A percentile compares a stretch with the other conserved stretches of the same genome.
phyloP scores from a whole-genome alignment of 2,888 invertebrate species.

The Gandaritis pyraliata region DNA sequence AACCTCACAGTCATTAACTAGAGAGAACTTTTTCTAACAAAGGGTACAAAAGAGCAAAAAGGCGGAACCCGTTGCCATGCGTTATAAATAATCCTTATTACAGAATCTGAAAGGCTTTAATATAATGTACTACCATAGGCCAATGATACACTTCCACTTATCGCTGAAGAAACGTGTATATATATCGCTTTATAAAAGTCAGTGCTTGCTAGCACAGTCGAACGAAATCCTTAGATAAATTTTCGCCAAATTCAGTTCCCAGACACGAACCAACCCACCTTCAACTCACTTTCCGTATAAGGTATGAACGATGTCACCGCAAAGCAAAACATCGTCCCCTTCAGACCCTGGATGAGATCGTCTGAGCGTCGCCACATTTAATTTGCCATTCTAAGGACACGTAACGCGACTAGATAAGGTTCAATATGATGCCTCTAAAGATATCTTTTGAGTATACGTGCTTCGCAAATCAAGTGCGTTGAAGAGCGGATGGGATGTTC shows the following conservation, averaged over 20 bases:
- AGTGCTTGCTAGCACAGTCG: no score
- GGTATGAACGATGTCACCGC: conserved; percentile 67
- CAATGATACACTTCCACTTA: no score
- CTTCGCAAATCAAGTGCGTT: conserved; percentile 82
- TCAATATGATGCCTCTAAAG: conserved; percentile 45
- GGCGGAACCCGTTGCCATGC: conserved; percentile 58
- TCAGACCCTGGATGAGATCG: conserved; percentile 60
- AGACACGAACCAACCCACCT: conserved; percentile 65
- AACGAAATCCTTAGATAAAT: conserved; percentile 30
- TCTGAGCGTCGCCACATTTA: conserved; percentile 57
- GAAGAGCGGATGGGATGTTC: conserved; percentile 75
- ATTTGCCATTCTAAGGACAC: conserved; percentile 44
- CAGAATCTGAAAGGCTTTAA: neutral
- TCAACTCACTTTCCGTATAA: conserved; percentile 71
- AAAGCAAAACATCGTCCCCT: conserved; percentile 74
- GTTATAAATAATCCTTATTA: conserved; percentile 41
- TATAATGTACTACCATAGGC: no score
- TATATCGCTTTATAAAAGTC: no score
- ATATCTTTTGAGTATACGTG: conserved; percentile 65
- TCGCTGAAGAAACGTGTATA: no score
- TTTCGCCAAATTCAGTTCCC: conserved; percentile 58
- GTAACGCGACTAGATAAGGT: conserved; percentile 57
- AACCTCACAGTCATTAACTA: conserved; percentile 71
- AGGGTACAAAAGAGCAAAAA: conserved; percentile 63
- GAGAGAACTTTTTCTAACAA: conserved; percentile 64